Percentiles rank a stretch among this genome's conserved stretches.
Conservation (phyloP, 2,113 vertebrate species). For the Ploceus nigricollis region DNA sequence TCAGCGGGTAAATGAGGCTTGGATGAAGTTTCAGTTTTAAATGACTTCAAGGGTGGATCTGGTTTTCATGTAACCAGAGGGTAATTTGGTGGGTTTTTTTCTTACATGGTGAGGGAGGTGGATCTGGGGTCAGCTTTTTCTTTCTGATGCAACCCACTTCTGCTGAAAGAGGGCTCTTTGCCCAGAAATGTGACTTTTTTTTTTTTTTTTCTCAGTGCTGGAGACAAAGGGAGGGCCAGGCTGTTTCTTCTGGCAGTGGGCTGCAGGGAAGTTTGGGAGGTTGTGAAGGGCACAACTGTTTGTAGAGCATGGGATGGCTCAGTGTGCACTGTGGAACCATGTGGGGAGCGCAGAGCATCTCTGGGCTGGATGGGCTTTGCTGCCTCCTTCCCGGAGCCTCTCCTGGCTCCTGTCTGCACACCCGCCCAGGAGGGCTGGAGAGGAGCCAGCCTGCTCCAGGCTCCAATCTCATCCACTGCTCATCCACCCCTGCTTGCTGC, state of each 20-base stretch:
- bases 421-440: not conserved
- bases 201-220: not conserved
- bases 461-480: not conserved
- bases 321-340: accelerated
- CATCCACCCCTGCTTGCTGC: not conserved
- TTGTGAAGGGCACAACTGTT: not conserved
- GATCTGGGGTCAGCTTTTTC: not conserved
- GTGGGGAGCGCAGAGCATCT: not conserved
- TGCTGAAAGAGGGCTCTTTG: not conserved
- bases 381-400: not conserved
- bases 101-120: not conserved
- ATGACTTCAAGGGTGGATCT: conserved; percentile 2
- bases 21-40: not conserved
- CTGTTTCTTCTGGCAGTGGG: not conserved
- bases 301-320: not conserved
- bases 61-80: conserved; percentile 25
- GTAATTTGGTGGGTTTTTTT: not conserved
- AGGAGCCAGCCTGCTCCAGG: not conserved
- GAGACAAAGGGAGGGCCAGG: not conserved
- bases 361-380: not conserved
- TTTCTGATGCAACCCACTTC: not conserved
- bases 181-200: not conserved
- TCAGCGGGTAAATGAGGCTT: not conserved
- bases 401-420: not conserved
- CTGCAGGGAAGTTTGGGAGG: not conserved